Base-by-base conservation (phyloP, 2,113 vertebrate species). In the Cottus gobio region DNA sequence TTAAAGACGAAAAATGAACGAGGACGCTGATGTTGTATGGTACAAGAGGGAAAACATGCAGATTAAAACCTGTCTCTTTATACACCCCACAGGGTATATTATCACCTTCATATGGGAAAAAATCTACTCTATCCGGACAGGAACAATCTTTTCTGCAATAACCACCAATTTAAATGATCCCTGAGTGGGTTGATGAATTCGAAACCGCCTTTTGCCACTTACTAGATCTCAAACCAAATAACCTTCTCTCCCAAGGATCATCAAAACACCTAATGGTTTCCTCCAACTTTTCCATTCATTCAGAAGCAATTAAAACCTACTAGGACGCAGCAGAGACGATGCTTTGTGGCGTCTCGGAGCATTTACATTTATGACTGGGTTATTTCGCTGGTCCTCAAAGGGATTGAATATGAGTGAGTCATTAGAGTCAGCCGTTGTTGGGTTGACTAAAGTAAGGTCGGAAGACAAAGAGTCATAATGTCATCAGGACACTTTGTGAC, bases 201-300 rank as follows among this genome's bases (percentile, higher is more conserved):
- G n/a, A 83, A 56, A 48, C 64, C 31, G 36, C 79, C 75, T 67
- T 75, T 85, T 66, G 79, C 71, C 70, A 72, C 65, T 78, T 69
- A 78, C 57, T 58, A 48, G n/a, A 77, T 75, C 71, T 81, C 80
- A 81, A 79, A 85, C 75, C 64, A 77, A 84, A 84, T 84, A 82
- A 77, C 52, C 16, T 13, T 63, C n/a, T 78, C 83, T 85, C 84
- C 26, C 24, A 42, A 72, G 75, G 58, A 73, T 75, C 69, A 50
- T 85, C 74, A 78, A 76, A 85, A 81, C 39, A 37, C 66, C 67
- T 83, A 85, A 87, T 81, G 63, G 58, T 39, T 77, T 80, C 54
- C 60, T n/a, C 7, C 18, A 6, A 66, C 44, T 31, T 62, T 63
- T 50, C 48, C 68, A n/a, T 72, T 80, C 58, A 54, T 52, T 66